These are phyloP conservation scores for Anoura caudifer DNA, from an alignment of 2,113 vertebrate species.

Conservation along the genomic window DNA sequence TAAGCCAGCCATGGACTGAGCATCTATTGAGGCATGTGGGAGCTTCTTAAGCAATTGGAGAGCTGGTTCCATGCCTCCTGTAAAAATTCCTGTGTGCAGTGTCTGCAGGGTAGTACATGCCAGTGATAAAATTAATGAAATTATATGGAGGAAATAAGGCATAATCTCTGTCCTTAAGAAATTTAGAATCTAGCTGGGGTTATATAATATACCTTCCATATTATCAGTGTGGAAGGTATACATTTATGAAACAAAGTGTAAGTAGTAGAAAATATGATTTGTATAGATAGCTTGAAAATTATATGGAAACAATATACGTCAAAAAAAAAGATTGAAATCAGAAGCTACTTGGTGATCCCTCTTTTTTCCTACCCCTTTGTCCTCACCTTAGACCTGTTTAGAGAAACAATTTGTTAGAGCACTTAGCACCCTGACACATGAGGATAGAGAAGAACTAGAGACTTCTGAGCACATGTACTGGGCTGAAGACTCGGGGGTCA, in stretches of 20 bases:
- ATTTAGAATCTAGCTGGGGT: not conserved
- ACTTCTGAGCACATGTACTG: not conserved
- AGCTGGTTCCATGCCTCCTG: not conserved
- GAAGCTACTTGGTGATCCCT: not conserved
- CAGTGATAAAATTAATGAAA: not conserved
- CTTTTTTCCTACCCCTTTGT: not conserved
- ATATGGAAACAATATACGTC: not conserved
- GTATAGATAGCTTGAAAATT: not conserved
- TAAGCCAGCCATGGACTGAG: not conserved
- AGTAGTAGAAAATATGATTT: not conserved
- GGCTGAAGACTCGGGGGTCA: not conserved
- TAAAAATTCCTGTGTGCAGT: not conserved
- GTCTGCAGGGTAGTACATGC: not conserved
- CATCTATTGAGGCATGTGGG: not conserved
- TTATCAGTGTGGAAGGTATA: not conserved
- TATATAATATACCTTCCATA: not conserved
- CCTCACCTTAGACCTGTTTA: not conserved
- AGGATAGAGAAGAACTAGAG: not conserved
- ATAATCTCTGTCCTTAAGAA: not conserved
- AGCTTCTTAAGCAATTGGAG: too few relatives aligned
- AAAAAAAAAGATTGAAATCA: not conserved
- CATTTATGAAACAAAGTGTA: not conserved
- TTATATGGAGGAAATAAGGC: not conserved
- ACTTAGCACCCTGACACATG: not conserved
- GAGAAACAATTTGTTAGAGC: not conserved